Percentiles rank a stretch among this genome's conserved stretches.
phyloP scores from a whole-genome alignment of 2,797 vertebrate species.

The Cyclopterus lumpus region DNA sequence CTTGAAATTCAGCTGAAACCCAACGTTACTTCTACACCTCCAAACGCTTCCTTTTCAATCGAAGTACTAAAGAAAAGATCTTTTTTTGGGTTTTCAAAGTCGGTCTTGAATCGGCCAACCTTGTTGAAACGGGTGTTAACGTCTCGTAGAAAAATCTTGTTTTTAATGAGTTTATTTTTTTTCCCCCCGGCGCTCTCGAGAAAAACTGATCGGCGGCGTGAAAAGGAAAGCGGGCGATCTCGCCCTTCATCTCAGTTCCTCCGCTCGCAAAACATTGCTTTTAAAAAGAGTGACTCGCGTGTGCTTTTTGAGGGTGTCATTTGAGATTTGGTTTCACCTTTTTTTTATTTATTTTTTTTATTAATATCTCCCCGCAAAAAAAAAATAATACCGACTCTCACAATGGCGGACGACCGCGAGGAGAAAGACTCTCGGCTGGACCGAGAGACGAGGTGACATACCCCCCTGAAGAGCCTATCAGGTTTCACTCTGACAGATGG shows the following conservation, averaged over 20 bases:
- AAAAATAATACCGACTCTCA: background rate
- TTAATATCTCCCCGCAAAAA: slow-evolving; percentile 11
- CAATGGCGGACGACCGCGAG: slow-evolving; percentile 13
- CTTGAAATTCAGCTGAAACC: slow-evolving; percentile 52
- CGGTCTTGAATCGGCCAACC: background rate
- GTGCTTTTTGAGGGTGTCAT: slow-evolving; percentile 33
- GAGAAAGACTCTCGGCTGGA: slow-evolving; percentile 9
- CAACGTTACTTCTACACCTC: background rate
- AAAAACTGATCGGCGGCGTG: no score
- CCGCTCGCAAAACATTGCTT: slow-evolving; percentile 33
- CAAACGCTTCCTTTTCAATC: background rate
- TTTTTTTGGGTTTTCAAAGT: background rate
- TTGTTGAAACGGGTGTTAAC: slow-evolving; percentile 18
- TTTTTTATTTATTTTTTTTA: background rate
- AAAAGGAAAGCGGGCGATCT: slow-evolving; percentile 40
- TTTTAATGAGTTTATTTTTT: slow-evolving; percentile 40
- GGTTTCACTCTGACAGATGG: slow-evolving; percentile 65
- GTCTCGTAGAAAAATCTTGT: background rate
- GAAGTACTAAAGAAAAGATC: no score
- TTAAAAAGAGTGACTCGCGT: slow-evolving; percentile 29
- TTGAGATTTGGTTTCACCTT: slow-evolving; percentile 22
- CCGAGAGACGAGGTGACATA: slow-evolving; percentile 47
- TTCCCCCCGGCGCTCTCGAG: no score
- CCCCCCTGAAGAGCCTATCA: slow-evolving; percentile 58
- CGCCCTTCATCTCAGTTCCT: slow-evolving; percentile 38